Conservation (phyloP, 2,113 vertebrate species). For the Capra hircus region DNA sequence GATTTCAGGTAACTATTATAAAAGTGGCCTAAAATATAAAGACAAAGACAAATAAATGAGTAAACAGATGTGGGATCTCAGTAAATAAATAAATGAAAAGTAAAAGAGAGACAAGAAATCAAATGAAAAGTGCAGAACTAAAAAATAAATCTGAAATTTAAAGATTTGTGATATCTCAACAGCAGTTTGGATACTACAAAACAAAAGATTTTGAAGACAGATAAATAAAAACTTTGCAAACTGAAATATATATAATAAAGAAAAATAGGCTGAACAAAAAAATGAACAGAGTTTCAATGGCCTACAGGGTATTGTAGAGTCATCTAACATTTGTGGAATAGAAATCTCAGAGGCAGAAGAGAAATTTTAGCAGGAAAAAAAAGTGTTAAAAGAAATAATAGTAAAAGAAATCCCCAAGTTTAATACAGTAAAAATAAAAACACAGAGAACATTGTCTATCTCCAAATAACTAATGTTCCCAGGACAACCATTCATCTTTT, state of each 20-base stretch:
- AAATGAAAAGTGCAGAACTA: not conserved
- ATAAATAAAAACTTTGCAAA: not conserved
- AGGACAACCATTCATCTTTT: not conserved
- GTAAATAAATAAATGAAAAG: not conserved
- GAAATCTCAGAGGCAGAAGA: not conserved
- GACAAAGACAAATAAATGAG: not conserved
- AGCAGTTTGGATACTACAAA: not conserved
- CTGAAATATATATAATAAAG: not conserved
- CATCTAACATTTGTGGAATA: not conserved
- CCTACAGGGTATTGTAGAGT: not conserved
- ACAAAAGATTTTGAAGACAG: not conserved
- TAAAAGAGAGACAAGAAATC: not conserved
- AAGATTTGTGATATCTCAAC: not conserved
- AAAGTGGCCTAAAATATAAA: not conserved
- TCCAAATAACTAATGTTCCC: not conserved
- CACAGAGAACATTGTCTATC: not conserved
- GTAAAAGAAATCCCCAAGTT: not conserved
- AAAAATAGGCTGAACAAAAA: not conserved
- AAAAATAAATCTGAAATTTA: not conserved
- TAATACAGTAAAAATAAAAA: not conserved
- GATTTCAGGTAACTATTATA: not conserved
- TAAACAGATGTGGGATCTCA: not conserved
- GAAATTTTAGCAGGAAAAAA: not conserved
- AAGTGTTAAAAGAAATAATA: not conserved
- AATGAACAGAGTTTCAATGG: not conserved